These are phyloP conservation scores for Ifrita kowaldi DNA, from an alignment of 2,113 vertebrate species.

Conservation along the genomic window DNA sequence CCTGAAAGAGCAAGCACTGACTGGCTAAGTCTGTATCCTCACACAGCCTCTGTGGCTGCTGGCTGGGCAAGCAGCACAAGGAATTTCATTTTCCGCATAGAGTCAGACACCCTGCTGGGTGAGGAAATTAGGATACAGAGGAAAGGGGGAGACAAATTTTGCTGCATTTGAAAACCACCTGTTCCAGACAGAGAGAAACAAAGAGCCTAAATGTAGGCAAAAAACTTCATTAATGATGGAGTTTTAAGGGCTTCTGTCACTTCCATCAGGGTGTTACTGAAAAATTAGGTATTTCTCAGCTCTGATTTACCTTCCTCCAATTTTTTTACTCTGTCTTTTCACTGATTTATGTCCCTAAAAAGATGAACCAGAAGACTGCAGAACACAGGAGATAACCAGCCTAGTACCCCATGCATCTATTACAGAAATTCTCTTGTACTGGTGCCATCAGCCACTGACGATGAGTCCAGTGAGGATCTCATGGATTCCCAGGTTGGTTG, in stretches of 20 bases:
- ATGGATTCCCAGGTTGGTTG: not conserved
- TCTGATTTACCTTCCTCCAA: not conserved
- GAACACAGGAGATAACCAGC: not conserved
- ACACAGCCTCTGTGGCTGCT: not conserved
- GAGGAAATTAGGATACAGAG: not conserved
- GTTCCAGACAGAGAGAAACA: not conserved
- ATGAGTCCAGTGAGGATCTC: not conserved
- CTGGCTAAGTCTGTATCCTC: not conserved
- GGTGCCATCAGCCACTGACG: not conserved
- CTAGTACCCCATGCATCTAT: not conserved
- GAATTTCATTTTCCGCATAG: not conserved
- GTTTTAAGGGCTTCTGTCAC: not conserved
- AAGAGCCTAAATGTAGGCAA: not conserved
- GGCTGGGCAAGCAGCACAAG: not conserved
- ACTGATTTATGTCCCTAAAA: not conserved
- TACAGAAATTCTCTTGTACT: not conserved
- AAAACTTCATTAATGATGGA: not conserved
- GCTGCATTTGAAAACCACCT: not conserved
- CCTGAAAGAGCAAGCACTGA: not conserved
- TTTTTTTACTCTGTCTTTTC: not conserved
- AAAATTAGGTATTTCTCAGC: not conserved
- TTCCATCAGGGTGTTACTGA: not conserved
- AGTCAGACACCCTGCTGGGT: not conserved
- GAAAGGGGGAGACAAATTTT: not conserved
- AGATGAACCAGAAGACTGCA: not conserved